Base-by-base conservation (phyloP, 2,888 invertebrate species). In the Ditula angustiorana region DNA sequence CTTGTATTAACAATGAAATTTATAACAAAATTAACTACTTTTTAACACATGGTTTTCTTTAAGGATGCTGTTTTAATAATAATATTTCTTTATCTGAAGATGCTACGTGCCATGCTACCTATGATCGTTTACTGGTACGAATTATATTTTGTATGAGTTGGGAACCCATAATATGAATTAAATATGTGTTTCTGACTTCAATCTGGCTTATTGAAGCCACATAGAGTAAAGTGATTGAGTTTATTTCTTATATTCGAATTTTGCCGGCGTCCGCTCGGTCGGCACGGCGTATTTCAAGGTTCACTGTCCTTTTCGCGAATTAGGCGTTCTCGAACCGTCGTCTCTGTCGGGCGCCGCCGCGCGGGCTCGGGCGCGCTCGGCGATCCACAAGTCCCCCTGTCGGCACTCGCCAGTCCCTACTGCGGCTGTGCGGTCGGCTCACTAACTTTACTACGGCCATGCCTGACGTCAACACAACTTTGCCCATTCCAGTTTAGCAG, bases 401-500 rank as follows among this genome's bases (percentile, higher is more conserved):
- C 44, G 19, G 19, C 35, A 16, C 44, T 35, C 41, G 21, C 50
- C 60, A 64, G 58, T 63, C 63, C 41, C 58, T 13, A 50, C 52
- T 16, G 59, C 80, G 79, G 79, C 75, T 73, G 78, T 65, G 77
- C 77, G 79, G 75, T 70, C 71, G 71, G 70, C 74, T 75, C 78
- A 82, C 30, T 63, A 30, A 58, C 13, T 64, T 19, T 19, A 10
- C 28, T 19, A 24, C 44, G 41, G 24, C 30, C 50, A 58, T 60
- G 56, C 23, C 73, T 80, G 81, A 82, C 85, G 82, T 85, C 84
- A 80, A 60, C 71, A 74, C 70, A 73, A 77, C 74, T 76, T 76
- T 78, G 77, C 70, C 76, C 80, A 84, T 82, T 85, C 81, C 81
- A 87, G 82, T 85, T 84, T 82, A 73, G 79, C 80, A 77, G 80